phyloP scores from a whole-genome alignment of 2,888 invertebrate species.

The Tachina lurida region DNA sequence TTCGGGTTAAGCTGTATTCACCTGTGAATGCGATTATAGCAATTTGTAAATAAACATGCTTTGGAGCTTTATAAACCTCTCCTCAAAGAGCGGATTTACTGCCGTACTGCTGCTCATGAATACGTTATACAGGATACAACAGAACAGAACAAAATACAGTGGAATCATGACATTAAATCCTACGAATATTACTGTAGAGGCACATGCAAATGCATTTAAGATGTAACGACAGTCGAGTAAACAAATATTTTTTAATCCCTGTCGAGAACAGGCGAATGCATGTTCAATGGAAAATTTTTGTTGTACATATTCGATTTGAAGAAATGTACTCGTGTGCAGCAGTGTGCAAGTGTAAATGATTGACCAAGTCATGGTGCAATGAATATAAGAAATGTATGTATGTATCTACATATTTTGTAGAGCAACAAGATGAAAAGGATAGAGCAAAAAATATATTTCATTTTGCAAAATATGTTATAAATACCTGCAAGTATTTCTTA shows the following conservation, averaged over 20 bases:
- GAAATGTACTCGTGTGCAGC: not conserved
- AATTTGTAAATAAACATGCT: constrained; percentile 73
- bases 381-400: constrained; percentile 26
- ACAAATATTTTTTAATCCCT: constrained; percentile 52
- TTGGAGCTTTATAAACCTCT: constrained; percentile 69
- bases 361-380: constrained; percentile 31
- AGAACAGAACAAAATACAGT: not conserved
- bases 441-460: constrained; percentile 13
- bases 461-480: constrained; percentile 1
- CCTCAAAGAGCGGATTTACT: constrained; percentile 64
- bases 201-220: constrained; percentile 50
- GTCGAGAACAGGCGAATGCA: constrained; percentile 36
- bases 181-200: constrained; percentile 43
- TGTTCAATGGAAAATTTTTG: not conserved
- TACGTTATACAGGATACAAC: constrained; percentile 58
- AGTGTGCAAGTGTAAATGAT: constrained; percentile 8
- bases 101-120: constrained; percentile 66
- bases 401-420: not conserved
- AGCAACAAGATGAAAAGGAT: constrained; percentile 2
- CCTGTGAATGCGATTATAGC: constrained; percentile 72
- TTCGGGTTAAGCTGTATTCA: constrained; percentile 59
- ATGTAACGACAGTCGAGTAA: constrained; percentile 40
- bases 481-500: not conserved
- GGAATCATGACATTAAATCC: constrained; percentile 38
- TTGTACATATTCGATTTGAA: constrained; percentile 2